Conservation (phyloP, 1,140 invertebrate genomes). For the Formica selysi region DNA sequence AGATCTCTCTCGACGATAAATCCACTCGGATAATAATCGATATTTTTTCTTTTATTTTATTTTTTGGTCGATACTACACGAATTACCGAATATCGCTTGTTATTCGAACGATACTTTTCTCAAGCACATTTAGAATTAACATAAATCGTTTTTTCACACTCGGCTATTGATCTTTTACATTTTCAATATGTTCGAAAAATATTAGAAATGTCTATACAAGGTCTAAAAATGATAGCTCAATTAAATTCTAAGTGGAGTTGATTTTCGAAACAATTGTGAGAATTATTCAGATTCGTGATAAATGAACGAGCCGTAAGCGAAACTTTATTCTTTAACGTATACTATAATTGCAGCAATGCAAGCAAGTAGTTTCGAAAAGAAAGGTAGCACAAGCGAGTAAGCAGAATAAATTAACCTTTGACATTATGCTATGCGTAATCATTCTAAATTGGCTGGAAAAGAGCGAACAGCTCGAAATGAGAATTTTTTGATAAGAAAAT, state of each 20-base stretch:
- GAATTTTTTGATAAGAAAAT: constrained; percentile 26
- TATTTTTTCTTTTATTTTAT: background rate
- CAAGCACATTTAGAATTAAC: background rate
- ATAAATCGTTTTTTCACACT: background rate
- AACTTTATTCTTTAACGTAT: constrained; percentile 39
- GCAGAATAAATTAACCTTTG: constrained; percentile 33
- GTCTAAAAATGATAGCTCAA: constrained; percentile 28
- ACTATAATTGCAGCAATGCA: constrained; percentile 47
- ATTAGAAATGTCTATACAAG: background rate
- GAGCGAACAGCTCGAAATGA: constrained; percentile 46
- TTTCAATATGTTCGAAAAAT: constrained; percentile 17
- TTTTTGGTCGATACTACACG: background rate
- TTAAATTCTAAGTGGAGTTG: constrained; percentile 51
- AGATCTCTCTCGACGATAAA: constrained; percentile 7
- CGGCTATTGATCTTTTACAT: constrained; percentile 11
- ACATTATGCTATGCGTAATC: constrained; percentile 61
- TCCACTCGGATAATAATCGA: constrained; percentile 26
- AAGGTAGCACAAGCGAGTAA: background rate
- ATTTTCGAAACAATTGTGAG: constrained; percentile 54
- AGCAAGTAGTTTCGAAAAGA: constrained; percentile 53
- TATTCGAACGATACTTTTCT: background rate
- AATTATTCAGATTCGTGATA: constrained; percentile 44
- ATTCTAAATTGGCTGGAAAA: constrained; percentile 74
- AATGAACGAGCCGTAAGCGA: constrained; percentile 41
- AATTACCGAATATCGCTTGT: background rate